Percentiles rank a stretch among this genome's conserved stretches.
These are phyloP conservation scores for Andrena trimmerana DNA, from an alignment of 2,888 invertebrate genomes.

Conservation along the genomic window DNA sequence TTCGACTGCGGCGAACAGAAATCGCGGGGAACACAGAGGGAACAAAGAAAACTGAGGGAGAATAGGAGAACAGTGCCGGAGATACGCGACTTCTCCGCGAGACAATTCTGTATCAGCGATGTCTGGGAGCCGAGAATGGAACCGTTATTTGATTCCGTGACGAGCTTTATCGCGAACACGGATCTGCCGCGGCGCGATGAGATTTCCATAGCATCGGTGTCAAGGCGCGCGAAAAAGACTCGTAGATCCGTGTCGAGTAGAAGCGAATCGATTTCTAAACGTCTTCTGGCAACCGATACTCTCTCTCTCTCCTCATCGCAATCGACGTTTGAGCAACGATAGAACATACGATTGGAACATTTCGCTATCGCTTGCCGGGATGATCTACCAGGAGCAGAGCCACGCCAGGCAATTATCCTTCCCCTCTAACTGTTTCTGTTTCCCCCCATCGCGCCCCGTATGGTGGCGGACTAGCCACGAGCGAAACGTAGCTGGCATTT, in stretches of 20 bases:
- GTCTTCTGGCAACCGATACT: conserved; percentile 10
- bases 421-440: not conserved
- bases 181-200: conserved; percentile 2
- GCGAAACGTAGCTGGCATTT: not conserved
- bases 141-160: conserved; percentile 18
- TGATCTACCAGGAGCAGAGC: not conserved
- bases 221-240: conserved; percentile 28
- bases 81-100: conserved; percentile 1
- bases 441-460: not conserved
- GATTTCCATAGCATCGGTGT: conserved; percentile 24
- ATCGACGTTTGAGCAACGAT: conserved; percentile 2
- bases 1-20: not conserved
- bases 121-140: not conserved
- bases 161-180: conserved; percentile 14
- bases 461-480: not conserved
- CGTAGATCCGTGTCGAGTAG: conserved; percentile 29
- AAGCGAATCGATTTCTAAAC: conserved; percentile 40
- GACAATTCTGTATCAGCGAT: conserved; percentile 5
- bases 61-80: not conserved
- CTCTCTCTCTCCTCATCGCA: conserved; percentile 1
- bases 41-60: not conserved
- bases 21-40: not conserved
- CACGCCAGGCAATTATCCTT: conserved; percentile 8
- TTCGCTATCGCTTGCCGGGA: conserved; percentile 28
- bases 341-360: conserved; percentile 21